Evolutionary conservation across 2,113 vertebrate genomes (phyloP), one percentile per base, ranked within the genome.

Genomic region (Aphyosemion australe): DNA sequence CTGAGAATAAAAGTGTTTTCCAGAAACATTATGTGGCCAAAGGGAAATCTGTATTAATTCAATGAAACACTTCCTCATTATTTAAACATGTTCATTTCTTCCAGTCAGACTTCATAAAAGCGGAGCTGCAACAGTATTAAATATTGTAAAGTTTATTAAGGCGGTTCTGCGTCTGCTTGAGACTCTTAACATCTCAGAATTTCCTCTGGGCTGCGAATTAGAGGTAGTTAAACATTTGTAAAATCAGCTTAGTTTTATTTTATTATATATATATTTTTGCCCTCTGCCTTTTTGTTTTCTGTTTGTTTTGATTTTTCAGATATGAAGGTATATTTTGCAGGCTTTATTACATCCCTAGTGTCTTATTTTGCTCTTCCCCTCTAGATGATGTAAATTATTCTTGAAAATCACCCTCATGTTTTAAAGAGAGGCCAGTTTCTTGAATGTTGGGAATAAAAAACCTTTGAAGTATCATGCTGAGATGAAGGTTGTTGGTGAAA

Each of bases 111-210:
- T 83, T 80, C 46, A 78, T 87, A 69, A 86, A 86, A 49, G 50
- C 61, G 54, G 53, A 37, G 51, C 74, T 2, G 64, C 67, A 79
- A 65, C 63, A n/a, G 46, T 77, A 64, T 86, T 85, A 77, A 82
- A 82, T 80, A 72, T 67, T 74, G 69, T 74, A 65, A 79, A 85
- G 82, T 87, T 87, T 74, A 89, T 89, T 85, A 87, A 78, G 14
- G 57, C 51, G 70, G 32, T 3, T 32, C 7, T 64, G 64, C 41
- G 59, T 78, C 74, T 76, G 67, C 56, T 75, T 2, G 45, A 45
- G 65, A 84, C 70, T 79, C 72, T 48, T 78, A 78, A 64, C 69
- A n/a, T n/a, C n/a, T n/a, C 65, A 69, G 57, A 78, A 56, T 69
- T 70, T 83, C 78, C 85, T 80, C 45, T 31, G 51, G 83, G 76